phyloP scores from a whole-genome alignment of 2,113 vertebrate species.

The Tachycineta bicolor region DNA sequence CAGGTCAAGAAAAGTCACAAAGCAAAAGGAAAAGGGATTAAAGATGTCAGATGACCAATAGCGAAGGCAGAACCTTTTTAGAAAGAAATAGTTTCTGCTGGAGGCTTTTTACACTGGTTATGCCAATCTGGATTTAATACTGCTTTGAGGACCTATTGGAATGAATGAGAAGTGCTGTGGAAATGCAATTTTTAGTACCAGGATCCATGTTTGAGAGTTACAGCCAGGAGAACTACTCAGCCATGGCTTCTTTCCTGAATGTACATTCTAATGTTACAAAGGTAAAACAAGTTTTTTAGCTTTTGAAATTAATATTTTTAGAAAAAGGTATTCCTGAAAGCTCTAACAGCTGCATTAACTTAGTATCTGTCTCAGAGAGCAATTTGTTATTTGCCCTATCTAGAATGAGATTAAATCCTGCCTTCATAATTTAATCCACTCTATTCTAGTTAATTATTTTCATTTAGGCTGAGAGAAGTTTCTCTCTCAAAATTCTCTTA shows the following conservation, averaged over 20 bases:
- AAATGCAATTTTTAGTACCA: neutral
- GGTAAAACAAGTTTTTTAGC: neutral
- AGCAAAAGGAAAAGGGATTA: neutral
- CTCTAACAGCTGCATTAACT: neutral
- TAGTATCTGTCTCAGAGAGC: neutral
- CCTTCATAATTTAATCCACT: neutral
- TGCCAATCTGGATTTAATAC: neutral
- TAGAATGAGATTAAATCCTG: neutral
- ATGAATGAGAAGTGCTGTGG: neutral
- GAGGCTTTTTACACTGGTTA: neutral
- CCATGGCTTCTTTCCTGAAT: neutral
- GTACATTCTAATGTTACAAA: neutral
- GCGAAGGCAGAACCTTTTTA: neutral
- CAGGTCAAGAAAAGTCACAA: neutral
- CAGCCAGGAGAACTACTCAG: neutral
- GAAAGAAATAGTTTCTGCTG: neutral
- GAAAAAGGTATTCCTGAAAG: constrained; percentile 15
- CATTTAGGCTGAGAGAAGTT: neutral
- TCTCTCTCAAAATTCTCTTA: neutral
- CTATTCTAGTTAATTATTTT: neutral
- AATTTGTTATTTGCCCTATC: neutral
- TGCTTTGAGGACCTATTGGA: neutral
- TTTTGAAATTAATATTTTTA: constrained; percentile 21
- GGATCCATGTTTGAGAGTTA: neutral
- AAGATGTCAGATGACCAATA: neutral